These are phyloP conservation scores for Danio jaintianensis DNA, from an alignment of 2,797 vertebrate species.

Conservation along the genomic window DNA sequence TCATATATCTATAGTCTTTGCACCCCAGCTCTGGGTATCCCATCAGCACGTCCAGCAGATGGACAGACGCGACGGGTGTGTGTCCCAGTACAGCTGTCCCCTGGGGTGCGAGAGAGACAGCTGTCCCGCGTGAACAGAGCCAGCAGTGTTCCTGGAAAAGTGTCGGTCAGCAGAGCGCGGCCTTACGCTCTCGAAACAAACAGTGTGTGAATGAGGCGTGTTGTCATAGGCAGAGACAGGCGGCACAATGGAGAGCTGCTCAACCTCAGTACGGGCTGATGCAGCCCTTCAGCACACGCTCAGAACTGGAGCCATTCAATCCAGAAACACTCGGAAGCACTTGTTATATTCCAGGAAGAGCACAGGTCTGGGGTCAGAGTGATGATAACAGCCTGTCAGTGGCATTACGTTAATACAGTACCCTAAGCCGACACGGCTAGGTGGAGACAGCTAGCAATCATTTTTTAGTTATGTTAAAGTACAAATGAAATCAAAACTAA, in stretches of 20 bases:
- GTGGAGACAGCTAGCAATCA: neutral
- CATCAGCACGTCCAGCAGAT: conserved; percentile 46
- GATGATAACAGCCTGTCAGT: conserved; percentile 17
- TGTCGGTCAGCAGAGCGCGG: conserved; percentile 68
- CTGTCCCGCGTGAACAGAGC: conserved; percentile 77
- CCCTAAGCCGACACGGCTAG: neutral
- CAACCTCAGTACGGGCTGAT: conserved; percentile 21
- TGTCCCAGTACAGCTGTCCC: conserved; percentile 76
- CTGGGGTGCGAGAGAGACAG: conserved; percentile 75
- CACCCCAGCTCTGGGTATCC: conserved; percentile 49
- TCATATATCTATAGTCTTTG: too few relatives aligned
- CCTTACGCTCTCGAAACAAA: conserved; percentile 71
- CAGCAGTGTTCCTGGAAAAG: conserved; percentile 73
- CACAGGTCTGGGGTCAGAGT: neutral
- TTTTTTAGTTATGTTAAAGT: neutral
- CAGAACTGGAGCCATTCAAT: conserved; percentile 33
- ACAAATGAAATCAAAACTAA: too few relatives aligned
- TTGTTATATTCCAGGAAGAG: conserved; percentile 7
- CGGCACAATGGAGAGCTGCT: conserved; percentile 56
- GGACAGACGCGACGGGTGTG: conserved; percentile 50
- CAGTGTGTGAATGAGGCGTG: conserved; percentile 67
- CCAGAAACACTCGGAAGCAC: conserved; percentile 25
- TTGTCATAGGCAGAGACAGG: conserved; percentile 66
- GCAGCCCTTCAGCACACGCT: neutral
- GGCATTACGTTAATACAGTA: neutral